Conservation (phyloP, 2,888 invertebrate species). For the Drosophila macrospina region DNA sequence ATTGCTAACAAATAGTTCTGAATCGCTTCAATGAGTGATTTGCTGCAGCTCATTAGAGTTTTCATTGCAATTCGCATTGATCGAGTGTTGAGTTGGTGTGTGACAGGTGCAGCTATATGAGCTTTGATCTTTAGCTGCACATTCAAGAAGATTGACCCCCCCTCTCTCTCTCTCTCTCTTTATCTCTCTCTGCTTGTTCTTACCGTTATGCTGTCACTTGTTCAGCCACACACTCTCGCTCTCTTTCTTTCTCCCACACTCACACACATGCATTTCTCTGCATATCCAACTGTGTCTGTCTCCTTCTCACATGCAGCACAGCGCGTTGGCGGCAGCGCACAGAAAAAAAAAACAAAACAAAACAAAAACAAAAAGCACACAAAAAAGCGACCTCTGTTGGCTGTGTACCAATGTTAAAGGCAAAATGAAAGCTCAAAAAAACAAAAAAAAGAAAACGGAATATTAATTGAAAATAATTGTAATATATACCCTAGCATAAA, state of each 20-base stretch:
- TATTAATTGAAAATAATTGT: slow-evolving; percentile 52
- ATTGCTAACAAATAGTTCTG: background rate
- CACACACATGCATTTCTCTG: slow-evolving; percentile 9
- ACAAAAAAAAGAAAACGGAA: slow-evolving; percentile 1
- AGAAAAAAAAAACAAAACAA: slow-evolving; percentile 31
- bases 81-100: background rate
- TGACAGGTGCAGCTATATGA: background rate
- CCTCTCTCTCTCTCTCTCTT: background rate
- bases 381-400: slow-evolving; percentile 49
- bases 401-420: slow-evolving; percentile 28
- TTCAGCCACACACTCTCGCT: background rate
- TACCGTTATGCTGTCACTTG: background rate
- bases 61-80: background rate
- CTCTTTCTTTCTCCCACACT: slow-evolving; percentile 3
- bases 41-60: background rate
- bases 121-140: background rate
- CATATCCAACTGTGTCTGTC: slow-evolving; percentile 2
- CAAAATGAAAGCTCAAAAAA: slow-evolving; percentile 1
- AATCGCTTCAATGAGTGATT: too few relatives aligned
- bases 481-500: slow-evolving; percentile 63
- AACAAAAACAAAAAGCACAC: slow-evolving; percentile 27
- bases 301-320: slow-evolving; percentile 38
- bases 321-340: slow-evolving; percentile 11
- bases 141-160: too few relatives aligned
- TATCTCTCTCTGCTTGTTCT: slow-evolving; percentile 1